Percentiles rank a stretch among this genome's conserved stretches.
Conservation (phyloP, 2,797 vertebrate species). For the Rhynchotus rufescens region DNA sequence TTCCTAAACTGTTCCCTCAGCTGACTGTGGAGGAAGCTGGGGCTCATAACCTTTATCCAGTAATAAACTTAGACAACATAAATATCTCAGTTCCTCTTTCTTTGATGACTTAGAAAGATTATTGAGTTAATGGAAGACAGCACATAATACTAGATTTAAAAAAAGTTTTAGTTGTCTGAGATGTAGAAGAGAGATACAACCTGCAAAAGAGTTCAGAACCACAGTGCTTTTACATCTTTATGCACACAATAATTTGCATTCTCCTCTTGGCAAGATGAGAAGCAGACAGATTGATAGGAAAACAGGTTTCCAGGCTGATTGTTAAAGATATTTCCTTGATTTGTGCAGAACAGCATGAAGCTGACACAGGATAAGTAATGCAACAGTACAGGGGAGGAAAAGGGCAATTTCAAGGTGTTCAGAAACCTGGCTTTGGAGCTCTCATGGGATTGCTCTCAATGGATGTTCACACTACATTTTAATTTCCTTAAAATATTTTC, state of each 20-base stretch:
- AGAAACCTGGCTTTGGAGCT: background rate
- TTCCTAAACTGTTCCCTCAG: background rate
- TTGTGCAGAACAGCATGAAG: constrained; percentile 30
- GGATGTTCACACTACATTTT: background rate
- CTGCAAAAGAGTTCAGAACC: background rate
- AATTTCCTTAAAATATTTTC: background rate
- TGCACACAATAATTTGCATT: constrained; percentile 52
- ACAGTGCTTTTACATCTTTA: background rate
- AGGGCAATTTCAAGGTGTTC: constrained; percentile 29
- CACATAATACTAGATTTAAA: background rate
- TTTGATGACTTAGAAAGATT: background rate
- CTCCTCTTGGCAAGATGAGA: constrained; percentile 30
- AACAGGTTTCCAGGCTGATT: constrained; percentile 43
- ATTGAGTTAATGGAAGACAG: background rate
- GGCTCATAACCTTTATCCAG: accelerated
- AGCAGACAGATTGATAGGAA: constrained; percentile 56
- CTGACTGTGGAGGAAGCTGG: background rate
- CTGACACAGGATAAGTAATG: background rate
- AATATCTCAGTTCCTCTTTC: background rate
- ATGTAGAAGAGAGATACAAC: background rate
- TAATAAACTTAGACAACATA: background rate
- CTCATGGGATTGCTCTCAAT: background rate
- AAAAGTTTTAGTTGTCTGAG: background rate
- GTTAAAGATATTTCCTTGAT: constrained; percentile 44
- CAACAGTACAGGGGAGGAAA: background rate